Evolutionary conservation across 2,113 vertebrate species (phyloP).

Genomic region (Danio rerio): GRCz12tu NC_133189.1:37122501-37123000

Average conservation of each 20-base stretch:
- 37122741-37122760: constrained; percentile 69
- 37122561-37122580: constrained; percentile 43
- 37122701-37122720: constrained; percentile 67
- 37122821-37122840: constrained; percentile 50
- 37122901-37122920: constrained; percentile 62
- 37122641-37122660: constrained; percentile 59
- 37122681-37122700: constrained; percentile 75
- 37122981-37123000: not conserved
- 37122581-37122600: constrained; percentile 48
- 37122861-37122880: constrained; percentile 54
- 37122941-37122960: constrained; percentile 64
- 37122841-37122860: constrained; percentile 47
- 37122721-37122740: constrained; percentile 60
- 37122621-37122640: constrained; percentile 63
- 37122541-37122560: constrained; percentile 38
- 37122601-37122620: not conserved
- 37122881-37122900: constrained; percentile 64
- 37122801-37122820: constrained; percentile 25
- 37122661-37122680: constrained; percentile 70
- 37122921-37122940: constrained; percentile 57
- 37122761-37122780: constrained; percentile 37
- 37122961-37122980: constrained; percentile 47
- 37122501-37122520: constrained; percentile 4
- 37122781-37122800: constrained; percentile 22
- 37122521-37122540: constrained; percentile 8